A percentile compares a stretch with the other conserved stretches of the same genome.
phyloP scores from a whole-genome alignment of 1,140 invertebrate genomes.

The Hycleus cichorii region DNA sequence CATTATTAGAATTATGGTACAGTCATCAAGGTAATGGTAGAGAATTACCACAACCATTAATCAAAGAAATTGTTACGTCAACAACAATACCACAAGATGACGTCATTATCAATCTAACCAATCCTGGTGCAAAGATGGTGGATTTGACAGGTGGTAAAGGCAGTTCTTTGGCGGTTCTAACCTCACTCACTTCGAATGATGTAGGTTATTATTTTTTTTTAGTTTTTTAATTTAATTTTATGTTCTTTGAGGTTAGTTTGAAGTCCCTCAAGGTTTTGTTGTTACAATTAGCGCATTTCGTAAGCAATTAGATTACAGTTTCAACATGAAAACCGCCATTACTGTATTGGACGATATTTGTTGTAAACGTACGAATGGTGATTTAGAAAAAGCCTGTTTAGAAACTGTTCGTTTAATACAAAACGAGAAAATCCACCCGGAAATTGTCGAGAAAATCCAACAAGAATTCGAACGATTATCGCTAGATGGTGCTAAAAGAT shows the following conservation, averaged over 20 bases:
- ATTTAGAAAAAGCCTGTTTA: slow-evolving; percentile 29
- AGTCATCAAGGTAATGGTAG: slow-evolving; percentile 14
- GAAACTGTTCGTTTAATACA: slow-evolving; percentile 30
- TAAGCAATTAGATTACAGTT: slow-evolving; percentile 25
- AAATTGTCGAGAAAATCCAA: slow-evolving; percentile 14
- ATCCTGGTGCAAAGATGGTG: slow-evolving; percentile 22
- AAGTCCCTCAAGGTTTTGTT: slow-evolving; percentile 30
- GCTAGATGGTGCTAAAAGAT: slow-evolving; percentile 10
- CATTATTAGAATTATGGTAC: slow-evolving; percentile 25
- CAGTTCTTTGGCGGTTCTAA: slow-evolving; percentile 56
- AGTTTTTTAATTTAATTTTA: not conserved
- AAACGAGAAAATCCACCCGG: slow-evolving; percentile 19
- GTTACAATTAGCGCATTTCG: slow-evolving; percentile 27
- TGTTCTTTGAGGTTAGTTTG: slow-evolving; percentile 19
- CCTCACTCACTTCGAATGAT: slow-evolving; percentile 42
- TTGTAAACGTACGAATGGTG: slow-evolving; percentile 21
- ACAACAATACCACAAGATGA: slow-evolving; percentile 15
- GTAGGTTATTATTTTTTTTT: slow-evolving; percentile 30
- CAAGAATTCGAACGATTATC: slow-evolving; percentile 1
- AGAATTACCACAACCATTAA: not conserved
- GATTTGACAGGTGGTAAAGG: slow-evolving; percentile 61
- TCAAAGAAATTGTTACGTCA: not conserved
- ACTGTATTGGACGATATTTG: slow-evolving; percentile 31
- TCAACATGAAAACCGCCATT: slow-evolving; percentile 23
- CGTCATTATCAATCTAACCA: slow-evolving; percentile 17